Base-by-base conservation (phyloP, 2,888 invertebrate species). In the Geotrupes spiniger region DNA sequence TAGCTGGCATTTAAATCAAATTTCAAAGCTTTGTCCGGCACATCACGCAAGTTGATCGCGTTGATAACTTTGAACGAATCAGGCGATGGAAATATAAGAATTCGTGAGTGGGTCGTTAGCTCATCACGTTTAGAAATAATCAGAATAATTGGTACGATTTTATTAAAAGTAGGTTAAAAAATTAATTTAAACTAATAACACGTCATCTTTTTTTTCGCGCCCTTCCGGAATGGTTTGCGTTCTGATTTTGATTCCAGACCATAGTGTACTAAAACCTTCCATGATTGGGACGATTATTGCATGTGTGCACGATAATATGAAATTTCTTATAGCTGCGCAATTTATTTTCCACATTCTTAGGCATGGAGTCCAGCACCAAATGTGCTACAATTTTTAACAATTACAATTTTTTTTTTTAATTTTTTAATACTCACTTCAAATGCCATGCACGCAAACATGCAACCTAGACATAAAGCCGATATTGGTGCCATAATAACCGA, bases 331-430 rank as follows among this genome's bases (percentile, higher is more conserved):
- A 1, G 82, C 80, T 0, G 81, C 79, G 64, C 81, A 85, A 64
- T 81, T 79, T 63, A 87, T 83, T 71, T 83, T 84, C 70, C 81
- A 78, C 50, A 80, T 77, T 47, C 85, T 77, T 40, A 87, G 71
- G 49, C 80, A 80, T 0, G 88, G 87, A 0, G 79, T 82, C 25
- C 82, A 73, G 65, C 84, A 84, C 88, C 88, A 88, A 62, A 88
- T 83, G 74, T 87, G 84, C 85, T 86, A 71, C 53, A 77, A 76
- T 52, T 42, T 36, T 53, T 4, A 17, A 6, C 2, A 17, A 17
- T 39, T n/a, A 2, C 5, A 25, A 25, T 26, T 39, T 16, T 14
- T 8, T 10, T 11, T 10, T 25, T 8, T 8, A 1, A 39, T 17
- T n/a, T 9, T 36, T 2, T 6, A 46, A 36, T 16, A 57, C 61